Evolutionary conservation across 2,113 vertebrate species (phyloP).

Genomic region (Fregata magnificens): DNA sequence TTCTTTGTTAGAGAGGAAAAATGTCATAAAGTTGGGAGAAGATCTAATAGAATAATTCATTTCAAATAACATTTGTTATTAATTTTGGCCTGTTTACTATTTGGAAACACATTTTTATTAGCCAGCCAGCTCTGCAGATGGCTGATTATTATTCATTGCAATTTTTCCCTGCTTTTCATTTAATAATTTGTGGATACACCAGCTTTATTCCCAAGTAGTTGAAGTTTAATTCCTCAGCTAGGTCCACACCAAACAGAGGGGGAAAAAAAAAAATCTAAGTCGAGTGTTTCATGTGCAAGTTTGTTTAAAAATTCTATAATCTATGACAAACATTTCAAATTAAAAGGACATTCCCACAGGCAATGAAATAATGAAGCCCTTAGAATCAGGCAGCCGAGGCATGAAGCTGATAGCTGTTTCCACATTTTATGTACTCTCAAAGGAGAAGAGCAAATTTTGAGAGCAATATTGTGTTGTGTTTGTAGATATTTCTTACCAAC

Average conservation of each 20-base stretch:
- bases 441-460: constrained; percentile 31
- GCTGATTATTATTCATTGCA: constrained; percentile 32
- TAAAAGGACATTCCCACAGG: constrained; percentile 64
- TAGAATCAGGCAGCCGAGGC: constrained; percentile 29
- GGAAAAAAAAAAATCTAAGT: not conserved
- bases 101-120: constrained; percentile 47
- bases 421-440: constrained; percentile 25
- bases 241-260: constrained; percentile 6
- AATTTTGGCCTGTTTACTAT: constrained; percentile 34
- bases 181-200: constrained; percentile 24
- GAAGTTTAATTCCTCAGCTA: constrained; percentile 34
- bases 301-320: constrained; percentile 56
- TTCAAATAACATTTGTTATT: constrained; percentile 40
- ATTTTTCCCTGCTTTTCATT: not conserved
- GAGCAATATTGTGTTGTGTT: not conserved
- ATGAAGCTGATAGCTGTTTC: constrained; percentile 37
- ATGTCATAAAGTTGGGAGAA: not conserved
- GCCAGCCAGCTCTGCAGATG: constrained; percentile 46
- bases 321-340: constrained; percentile 66
- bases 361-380: constrained; percentile 61
- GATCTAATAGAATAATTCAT: not conserved
- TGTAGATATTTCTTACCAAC: constrained; percentile 11
- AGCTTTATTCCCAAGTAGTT: constrained; percentile 8
- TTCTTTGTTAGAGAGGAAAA: not conserved
- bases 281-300: constrained; percentile 46